A percentile compares a stretch with the other conserved stretches of the same genome.
phyloP scores from a whole-genome alignment of 23 tunicate genomes.

The Diplosoma virens region DNA sequence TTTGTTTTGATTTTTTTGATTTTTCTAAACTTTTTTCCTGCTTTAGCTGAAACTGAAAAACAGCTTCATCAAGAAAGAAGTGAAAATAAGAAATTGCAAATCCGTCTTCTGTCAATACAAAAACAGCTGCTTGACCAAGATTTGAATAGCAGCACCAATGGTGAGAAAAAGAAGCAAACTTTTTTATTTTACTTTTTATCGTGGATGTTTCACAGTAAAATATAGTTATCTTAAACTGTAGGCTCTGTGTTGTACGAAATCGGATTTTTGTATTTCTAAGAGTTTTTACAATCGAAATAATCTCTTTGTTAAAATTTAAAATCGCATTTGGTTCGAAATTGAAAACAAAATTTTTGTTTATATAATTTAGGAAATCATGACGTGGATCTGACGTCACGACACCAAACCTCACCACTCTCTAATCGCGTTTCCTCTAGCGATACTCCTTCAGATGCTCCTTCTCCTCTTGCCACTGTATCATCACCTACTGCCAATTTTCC shows the following conservation, averaged over 20 bases:
- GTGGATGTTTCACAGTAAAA: too few relatives aligned
- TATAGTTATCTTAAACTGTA: too few relatives aligned
- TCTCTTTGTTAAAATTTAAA: too few relatives aligned
- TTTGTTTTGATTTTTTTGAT: neutral
- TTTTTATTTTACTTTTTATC: too few relatives aligned
- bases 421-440: constrained; percentile 1
- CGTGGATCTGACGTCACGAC: constrained; percentile 19
- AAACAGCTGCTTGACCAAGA: constrained; percentile 48
- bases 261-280: too few relatives aligned
- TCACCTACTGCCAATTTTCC: neutral
- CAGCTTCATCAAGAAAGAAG: constrained; percentile 38
- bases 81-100: constrained; percentile 51
- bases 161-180: too few relatives aligned
- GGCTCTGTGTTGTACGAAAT: too few relatives aligned
- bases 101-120: constrained; percentile 53
- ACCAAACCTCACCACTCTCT: neutral
- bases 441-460: constrained; percentile 1
- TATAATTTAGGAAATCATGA: neutral
- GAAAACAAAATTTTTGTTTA: neutral
- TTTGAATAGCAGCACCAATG: constrained; percentile 10
- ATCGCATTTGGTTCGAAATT: too few relatives aligned
- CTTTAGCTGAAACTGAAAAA: constrained; percentile 42
- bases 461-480: neutral
- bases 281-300: too few relatives aligned
- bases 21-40: neutral